Percentiles rank a stretch among this genome's conserved stretches.
phyloP scores from a whole-genome alignment of 2,113 vertebrate species.

The Odontophorus gujanensis region DNA sequence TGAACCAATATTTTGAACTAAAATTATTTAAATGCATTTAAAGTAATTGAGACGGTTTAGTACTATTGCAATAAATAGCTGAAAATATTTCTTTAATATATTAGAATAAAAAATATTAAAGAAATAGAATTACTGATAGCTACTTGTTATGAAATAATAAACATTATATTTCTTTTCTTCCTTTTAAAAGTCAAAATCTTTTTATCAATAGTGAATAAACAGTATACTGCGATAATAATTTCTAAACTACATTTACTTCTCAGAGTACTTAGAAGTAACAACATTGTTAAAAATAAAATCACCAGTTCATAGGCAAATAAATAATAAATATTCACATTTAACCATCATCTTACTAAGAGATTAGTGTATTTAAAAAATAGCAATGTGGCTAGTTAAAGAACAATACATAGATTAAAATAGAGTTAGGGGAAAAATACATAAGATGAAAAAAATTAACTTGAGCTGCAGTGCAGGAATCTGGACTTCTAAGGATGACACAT shows the following conservation, averaged over 20 bases:
- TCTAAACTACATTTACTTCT: background rate
- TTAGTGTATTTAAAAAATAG: background rate
- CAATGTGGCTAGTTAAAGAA: background rate
- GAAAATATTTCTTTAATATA: background rate
- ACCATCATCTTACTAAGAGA: background rate
- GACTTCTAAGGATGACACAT: background rate
- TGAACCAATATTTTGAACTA: fast-evolving
- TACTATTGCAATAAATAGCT: background rate
- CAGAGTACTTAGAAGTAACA: background rate
- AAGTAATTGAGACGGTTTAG: background rate
- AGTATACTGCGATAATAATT: background rate
- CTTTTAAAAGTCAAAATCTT: background rate
- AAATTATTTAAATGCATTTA: background rate
- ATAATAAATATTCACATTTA: background rate
- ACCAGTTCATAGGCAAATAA: background rate
- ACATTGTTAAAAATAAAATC: background rate
- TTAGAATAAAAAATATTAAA: background rate
- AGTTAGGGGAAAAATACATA: background rate
- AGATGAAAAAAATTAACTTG: background rate
- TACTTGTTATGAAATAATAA: background rate
- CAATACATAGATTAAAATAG: background rate
- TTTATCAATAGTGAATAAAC: background rate
- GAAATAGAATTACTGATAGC: background rate
- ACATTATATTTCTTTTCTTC: background rate
- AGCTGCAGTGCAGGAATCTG: background rate